Percentiles rank a stretch among this genome's conserved stretches.
Evolutionary conservation across 1,140 invertebrate genomes (phyloP).

Genomic region (Stegodyphus dumicola): DNA sequence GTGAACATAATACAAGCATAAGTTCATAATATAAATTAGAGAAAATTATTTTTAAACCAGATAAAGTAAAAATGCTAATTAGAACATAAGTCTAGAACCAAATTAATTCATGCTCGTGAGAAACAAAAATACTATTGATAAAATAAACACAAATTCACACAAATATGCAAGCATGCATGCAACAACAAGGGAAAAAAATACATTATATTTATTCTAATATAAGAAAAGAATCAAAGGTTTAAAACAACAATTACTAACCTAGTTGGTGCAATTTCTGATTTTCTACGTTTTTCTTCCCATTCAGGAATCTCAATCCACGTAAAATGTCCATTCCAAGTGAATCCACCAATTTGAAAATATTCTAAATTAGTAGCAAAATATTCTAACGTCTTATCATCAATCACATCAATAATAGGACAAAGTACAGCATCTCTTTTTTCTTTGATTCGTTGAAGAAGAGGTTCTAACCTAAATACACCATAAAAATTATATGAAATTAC

Average conservation of each 20-base stretch:
- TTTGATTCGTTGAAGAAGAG: constrained; percentile 83
- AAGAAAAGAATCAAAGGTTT: neutral
- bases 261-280: constrained; percentile 68
- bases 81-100: no score
- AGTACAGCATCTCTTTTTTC: constrained; percentile 82
- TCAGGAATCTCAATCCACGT: constrained; percentile 87
- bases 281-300: constrained; percentile 75
- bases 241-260: constrained; percentile 65
- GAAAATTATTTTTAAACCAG: no score
- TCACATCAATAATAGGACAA: constrained; percentile 93
- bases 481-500: constrained; percentile 11
- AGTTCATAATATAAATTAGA: no score
- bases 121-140: no score
- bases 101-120: no score
- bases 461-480: constrained; percentile 77
- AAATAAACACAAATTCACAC: no score
- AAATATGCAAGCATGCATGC: no score
- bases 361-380: constrained; percentile 78
- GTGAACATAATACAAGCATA: no score
- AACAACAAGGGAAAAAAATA: no score
- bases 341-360: constrained; percentile 82
- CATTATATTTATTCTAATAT: neutral
- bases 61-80: no score
- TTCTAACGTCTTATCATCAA: constrained; percentile 86
- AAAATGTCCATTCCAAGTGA: constrained; percentile 91